These are phyloP conservation scores for Micoletzkya japonica DNA, from an alignment of 2,888 invertebrate genomes.

Conservation along the genomic window DNA sequence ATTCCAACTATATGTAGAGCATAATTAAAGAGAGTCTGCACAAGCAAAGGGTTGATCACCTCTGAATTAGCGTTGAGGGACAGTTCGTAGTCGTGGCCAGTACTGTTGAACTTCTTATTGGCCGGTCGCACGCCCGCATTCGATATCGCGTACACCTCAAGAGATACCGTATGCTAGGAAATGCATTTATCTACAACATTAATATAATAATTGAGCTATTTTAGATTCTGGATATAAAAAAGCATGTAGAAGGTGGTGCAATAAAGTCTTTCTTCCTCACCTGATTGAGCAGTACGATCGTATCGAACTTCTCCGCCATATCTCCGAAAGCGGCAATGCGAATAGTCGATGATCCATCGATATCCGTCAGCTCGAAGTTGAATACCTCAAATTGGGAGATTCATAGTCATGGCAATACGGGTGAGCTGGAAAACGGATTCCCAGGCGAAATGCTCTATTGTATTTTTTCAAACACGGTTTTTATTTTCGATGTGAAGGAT, in stretches of 20 bases:
- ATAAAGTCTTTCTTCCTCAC: conserved; percentile 29
- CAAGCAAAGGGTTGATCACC: conserved; percentile 38
- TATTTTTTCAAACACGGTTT: background rate
- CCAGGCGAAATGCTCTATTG: background rate
- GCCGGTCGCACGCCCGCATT: conserved; percentile 86
- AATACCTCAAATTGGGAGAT: conserved; percentile 39
- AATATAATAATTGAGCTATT: background rate
- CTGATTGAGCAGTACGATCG: conserved; percentile 40
- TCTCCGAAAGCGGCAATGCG: conserved; percentile 52
- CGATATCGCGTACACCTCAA: conserved; percentile 82
- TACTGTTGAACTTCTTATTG: conserved; percentile 81
- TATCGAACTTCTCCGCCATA: conserved; percentile 40
- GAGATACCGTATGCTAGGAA: conserved; percentile 32
- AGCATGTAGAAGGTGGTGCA: background rate
- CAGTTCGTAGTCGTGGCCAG: conserved; percentile 96
- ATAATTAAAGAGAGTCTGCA: background rate
- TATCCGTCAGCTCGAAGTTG: conserved; percentile 54
- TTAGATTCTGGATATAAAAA: background rate
- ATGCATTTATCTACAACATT: conserved; percentile 8
- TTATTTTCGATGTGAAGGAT: too few species aligned
- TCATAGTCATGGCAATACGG: background rate
- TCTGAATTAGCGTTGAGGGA: conserved; percentile 79
- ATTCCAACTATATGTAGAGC: background rate
- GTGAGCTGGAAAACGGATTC: background rate
- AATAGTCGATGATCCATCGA: conserved; percentile 41